Evolutionary conservation across 2,888 invertebrate species (phyloP).

Genomic region (Ophion obscuratus): DNA sequence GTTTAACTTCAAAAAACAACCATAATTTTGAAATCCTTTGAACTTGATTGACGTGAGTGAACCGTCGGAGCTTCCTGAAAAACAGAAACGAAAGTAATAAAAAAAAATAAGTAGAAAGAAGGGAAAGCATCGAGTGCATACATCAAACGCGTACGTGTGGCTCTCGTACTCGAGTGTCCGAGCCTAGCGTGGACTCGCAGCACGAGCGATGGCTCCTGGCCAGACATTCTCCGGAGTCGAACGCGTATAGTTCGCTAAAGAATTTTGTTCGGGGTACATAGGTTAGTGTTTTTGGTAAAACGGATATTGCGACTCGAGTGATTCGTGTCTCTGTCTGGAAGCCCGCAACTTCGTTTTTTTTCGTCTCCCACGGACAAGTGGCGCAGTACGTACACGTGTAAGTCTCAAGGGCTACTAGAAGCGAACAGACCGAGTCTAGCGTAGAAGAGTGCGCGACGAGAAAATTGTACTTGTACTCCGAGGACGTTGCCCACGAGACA

Average conservation of each 20-base stretch:
- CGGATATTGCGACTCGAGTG: conserved; percentile 52
- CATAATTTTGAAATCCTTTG: too few species aligned
- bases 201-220: conserved; percentile 22
- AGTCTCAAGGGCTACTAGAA: conserved; percentile 45
- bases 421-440: conserved; percentile 3
- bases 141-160: conserved; percentile 2
- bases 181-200: conserved; percentile 14
- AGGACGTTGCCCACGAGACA: too few species aligned
- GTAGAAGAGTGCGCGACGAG: background rate
- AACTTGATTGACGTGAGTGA: background rate
- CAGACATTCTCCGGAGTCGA: conserved; percentile 21
- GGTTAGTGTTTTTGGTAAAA: conserved; percentile 32
- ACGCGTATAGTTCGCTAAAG: conserved; percentile 11
- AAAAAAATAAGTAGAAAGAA: background rate
- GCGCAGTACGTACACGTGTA: conserved; percentile 28
- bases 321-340: conserved; percentile 9
- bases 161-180: conserved; percentile 26
- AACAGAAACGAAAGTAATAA: background rate
- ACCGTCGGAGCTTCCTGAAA: background rate
- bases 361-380: conserved; percentile 44
- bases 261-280: conserved; percentile 12
- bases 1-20: too few species aligned
- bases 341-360: conserved; percentile 11
- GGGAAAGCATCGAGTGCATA: background rate
- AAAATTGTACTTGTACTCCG: background rate